Evolutionary conservation across 2,888 invertebrate genomes (phyloP), one percentile per base, ranked within the genome.

Genomic region (Lingula anatina): DNA sequence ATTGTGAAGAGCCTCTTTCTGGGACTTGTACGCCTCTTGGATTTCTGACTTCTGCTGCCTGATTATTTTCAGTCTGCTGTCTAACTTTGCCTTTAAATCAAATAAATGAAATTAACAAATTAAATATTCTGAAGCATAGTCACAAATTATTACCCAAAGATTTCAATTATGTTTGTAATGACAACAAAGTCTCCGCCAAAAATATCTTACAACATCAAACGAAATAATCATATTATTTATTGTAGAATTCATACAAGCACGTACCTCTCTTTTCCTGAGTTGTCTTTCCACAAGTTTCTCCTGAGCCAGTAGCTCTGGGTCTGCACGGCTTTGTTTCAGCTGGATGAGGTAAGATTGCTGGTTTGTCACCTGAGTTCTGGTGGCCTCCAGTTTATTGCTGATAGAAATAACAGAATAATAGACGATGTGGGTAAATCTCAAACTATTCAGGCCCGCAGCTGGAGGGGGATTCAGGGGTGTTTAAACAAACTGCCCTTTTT

Each of bases 271-370:
- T 44, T 64, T 69, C 36, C 52, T 51, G 15, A 71, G 61, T 45
- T 70, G 71, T 54, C 57, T 63, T 50, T 70, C 69, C 27, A 70
- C 69, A 5, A 69, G 50, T 49, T 59, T 61, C 44, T 71, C 69
- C 46, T 62, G 65, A 15, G 61, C 56, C 31, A 68, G 51, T 18
- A 66, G 57, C 1, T 60, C 60, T 4, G 50, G 53, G 46, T 64
- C 66, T 12, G 66, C 64, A 49, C 65, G 64, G 0, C 61, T 62
- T 31, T 60, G 57, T 39, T 58, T 62, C 42, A 71, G 56, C 51
- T 65, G 64, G 44, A 58, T 53, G 1, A 68, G 49, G 50, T 65
- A 66, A 2, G 65, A 64, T 41, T 60, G 62, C 57, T 70, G 71
- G 49, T 66, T 66, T 3, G 57, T 55, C 12, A 71, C 54, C 54